Percentiles rank a stretch among this genome's conserved stretches.
phyloP scores from a whole-genome alignment of 37 sponge, comb jelly and placozoan species.

The Aplysina aerophoba region DNA sequence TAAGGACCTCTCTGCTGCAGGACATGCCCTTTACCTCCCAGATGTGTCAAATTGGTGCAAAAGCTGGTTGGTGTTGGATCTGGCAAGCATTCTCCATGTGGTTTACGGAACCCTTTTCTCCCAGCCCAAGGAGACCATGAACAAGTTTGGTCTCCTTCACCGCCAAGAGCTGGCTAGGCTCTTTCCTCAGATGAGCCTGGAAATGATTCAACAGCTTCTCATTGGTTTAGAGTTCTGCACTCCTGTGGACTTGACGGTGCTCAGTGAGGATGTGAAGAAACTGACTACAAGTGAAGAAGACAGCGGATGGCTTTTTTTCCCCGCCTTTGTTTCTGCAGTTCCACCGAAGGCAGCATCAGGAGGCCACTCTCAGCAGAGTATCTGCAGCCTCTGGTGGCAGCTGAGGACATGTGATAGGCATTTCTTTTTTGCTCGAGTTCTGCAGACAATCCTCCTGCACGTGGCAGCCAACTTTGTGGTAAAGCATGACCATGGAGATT shows the following conservation, averaged over 20 bases:
- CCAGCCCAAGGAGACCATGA: background rate
- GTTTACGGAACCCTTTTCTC: background rate
- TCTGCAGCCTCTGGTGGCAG: slow-evolving; percentile 4
- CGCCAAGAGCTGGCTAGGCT: background rate
- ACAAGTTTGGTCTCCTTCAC: slow-evolving; percentile 3
- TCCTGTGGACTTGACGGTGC: background rate
- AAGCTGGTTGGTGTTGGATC: background rate
- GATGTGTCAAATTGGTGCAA: background rate
- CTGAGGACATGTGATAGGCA: background rate
- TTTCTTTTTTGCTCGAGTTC: slow-evolving; percentile 12
- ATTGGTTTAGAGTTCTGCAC: background rate
- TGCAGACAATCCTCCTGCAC: background rate
- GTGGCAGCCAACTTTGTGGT: background rate
- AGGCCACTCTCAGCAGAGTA: background rate
- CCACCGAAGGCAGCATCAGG: background rate
- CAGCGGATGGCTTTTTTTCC: background rate
- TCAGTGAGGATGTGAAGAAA: background rate
- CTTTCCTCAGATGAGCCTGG: too few species aligned
- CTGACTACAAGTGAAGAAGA: background rate
- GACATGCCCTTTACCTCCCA: background rate
- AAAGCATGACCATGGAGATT: background rate
- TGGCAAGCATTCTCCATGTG: background rate
- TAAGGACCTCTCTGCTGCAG: background rate
- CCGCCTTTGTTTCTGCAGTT: background rate
- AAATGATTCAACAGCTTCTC: background rate